Base-by-base conservation (phyloP, 2,797 vertebrate species). In the Cossypha niveicapilla region DNA sequence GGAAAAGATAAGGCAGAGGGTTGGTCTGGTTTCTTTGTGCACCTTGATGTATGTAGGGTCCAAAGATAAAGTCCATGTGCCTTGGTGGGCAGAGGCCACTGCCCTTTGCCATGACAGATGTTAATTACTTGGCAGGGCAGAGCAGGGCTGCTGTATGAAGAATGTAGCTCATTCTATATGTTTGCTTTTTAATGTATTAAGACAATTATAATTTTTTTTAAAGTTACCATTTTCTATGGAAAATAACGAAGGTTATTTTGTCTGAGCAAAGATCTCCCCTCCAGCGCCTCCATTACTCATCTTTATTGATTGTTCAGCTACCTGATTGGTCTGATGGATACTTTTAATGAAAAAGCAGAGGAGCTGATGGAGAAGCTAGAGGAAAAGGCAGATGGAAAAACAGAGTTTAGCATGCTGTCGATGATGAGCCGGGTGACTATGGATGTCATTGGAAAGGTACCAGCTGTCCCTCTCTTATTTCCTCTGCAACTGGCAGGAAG, bases 301-400 rank as follows among this genome's bases (percentile, higher is more conserved):
- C 42, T 95, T 83, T 97, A 37, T 94, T 96, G 61, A 72, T 94
- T 95, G 42, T 92, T 84, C 84, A 97, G 96, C 90, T 99, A 98
- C 96, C 95, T 99, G 94, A 97, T 98, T 82, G 98, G 98, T 83
- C 89, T 98, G 77, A 98, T 98, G 97, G 98, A 96, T 2, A 98
- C 97, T 10, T 99, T 99, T 97, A 99, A 99, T 48, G 98, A 99
- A 96, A 98, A 97, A 91, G 98, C 98, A 0, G 99, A 99, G 94
- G 97, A 97, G 63, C 97, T 99, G 92, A 98, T 99, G 98, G 94
- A 97, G 83, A 97, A 97, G 27, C 97, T 99, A 28, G 81, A 97
- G 21, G 98, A 98, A 56, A 42, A 97, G 28, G 98, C 98, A 3
- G 98, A 99, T 24, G 97, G 96, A 48, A 97, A 98, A 67, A 96